These are phyloP conservation scores for Cololabis saira DNA, from an alignment of 2,113 vertebrate species.

Conservation along the genomic window DNA sequence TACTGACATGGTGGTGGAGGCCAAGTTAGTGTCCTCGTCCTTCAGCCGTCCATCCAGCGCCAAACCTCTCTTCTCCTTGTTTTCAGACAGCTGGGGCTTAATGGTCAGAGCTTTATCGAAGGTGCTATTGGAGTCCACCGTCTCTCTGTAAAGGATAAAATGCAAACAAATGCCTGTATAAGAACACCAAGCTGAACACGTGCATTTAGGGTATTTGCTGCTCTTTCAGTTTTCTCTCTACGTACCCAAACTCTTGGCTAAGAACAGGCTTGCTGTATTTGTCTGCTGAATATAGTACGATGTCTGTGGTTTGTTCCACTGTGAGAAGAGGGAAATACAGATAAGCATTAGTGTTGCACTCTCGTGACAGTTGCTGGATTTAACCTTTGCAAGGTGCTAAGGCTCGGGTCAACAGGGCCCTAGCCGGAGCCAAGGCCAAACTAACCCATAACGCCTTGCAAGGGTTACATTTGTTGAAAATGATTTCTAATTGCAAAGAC, in stretches of 20 bases:
- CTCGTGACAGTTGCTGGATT: neutral
- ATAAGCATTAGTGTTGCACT: neutral
- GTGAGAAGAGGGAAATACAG: neutral
- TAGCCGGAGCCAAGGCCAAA: too few species aligned
- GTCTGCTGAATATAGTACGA: constrained; percentile 92
- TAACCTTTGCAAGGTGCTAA: too few species aligned
- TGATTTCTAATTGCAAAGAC: neutral
- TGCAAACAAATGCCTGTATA: neutral
- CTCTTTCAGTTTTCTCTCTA: constrained; percentile 5
- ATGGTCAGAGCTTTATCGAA: constrained; percentile 83
- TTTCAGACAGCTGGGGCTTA: constrained; percentile 79
- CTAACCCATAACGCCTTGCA: too few species aligned
- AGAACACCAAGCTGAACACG: neutral
- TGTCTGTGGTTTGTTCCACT: constrained; percentile 92
- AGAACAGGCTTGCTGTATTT: constrained; percentile 89
- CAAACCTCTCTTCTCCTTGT: constrained; percentile 88
- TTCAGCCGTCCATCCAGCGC: constrained; percentile 91
- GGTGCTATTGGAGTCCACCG: constrained; percentile 80
- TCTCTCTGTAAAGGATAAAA: constrained; percentile 80
- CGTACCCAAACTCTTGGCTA: constrained; percentile 87
- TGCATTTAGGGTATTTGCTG: neutral
- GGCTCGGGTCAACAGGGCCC: too few species aligned
- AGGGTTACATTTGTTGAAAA: neutral
- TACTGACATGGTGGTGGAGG: constrained; percentile 88
- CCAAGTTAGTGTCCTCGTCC: constrained; percentile 93